phyloP scores from a whole-genome alignment of 2,888 invertebrate species.

The Chromoteleia sp. region DNA sequence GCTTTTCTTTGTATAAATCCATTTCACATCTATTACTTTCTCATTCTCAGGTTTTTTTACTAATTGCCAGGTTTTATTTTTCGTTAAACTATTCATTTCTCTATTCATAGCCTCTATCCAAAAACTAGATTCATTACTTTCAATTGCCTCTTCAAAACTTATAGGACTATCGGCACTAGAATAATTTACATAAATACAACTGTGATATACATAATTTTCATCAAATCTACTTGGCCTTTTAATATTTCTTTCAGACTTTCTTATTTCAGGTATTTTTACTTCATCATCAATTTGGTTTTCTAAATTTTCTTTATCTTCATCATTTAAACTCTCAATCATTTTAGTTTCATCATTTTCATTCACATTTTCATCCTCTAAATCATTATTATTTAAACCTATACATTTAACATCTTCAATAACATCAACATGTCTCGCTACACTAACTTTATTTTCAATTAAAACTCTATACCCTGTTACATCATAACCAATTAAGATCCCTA shows the following conservation, averaged over 20 bases:
- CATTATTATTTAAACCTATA: slow-evolving; percentile 18
- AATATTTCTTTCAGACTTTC: slow-evolving; percentile 2
- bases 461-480: slow-evolving; percentile 8
- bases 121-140: slow-evolving; percentile 17
- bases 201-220: slow-evolving; percentile 7
- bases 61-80: slow-evolving; percentile 46
- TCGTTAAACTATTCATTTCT: slow-evolving; percentile 43
- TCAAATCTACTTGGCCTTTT: slow-evolving; percentile 8
- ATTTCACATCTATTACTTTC: slow-evolving; percentile 3
- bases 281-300: background rate
- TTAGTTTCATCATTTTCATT: background rate
- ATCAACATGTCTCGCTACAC: slow-evolving; percentile 24
- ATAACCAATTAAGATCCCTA: slow-evolving; percentile 38
- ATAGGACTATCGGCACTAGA: slow-evolving; percentile 21
- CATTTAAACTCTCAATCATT: slow-evolving; percentile 2
- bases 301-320: slow-evolving; percentile 4
- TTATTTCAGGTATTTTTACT: background rate
- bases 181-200: slow-evolving; percentile 33
- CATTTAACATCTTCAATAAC: slow-evolving; percentile 5
- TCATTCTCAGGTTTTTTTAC: slow-evolving; percentile 20
- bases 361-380: slow-evolving; percentile 1
- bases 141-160: slow-evolving; percentile 38
- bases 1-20: background rate
- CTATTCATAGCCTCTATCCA: slow-evolving; percentile 38
- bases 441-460: slow-evolving; percentile 8